Percentiles rank a stretch among this genome's conserved stretches.
Evolutionary conservation across 2,797 vertebrate genomes (phyloP).

Genomic region (Aplochiton taeniatus): DNA sequence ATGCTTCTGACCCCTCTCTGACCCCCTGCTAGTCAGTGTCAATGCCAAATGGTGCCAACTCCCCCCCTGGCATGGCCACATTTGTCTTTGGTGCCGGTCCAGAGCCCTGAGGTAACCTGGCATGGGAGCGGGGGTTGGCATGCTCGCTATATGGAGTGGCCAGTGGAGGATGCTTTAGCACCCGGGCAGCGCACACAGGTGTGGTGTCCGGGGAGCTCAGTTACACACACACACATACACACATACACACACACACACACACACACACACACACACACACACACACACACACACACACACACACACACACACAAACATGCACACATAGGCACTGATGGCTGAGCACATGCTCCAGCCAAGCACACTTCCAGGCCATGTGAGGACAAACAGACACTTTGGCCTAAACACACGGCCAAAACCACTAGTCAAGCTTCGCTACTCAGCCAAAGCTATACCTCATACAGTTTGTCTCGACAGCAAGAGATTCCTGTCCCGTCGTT

Average conservation of each 20-base stretch:
- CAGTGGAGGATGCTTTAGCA: background rate
- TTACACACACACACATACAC: constrained; percentile 26
- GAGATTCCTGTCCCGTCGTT: constrained; percentile 41
- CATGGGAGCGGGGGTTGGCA: constrained; percentile 30
- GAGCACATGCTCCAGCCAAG: constrained; percentile 42
- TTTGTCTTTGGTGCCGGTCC: constrained; percentile 54
- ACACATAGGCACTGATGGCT: background rate
- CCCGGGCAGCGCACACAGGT: constrained; percentile 38
- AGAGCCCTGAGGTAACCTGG: constrained; percentile 64
- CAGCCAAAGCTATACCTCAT: constrained; percentile 55
- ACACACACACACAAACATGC: too few relatives aligned
- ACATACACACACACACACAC: background rate
- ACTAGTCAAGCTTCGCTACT: constrained; percentile 29
- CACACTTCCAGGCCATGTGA: constrained; percentile 52
- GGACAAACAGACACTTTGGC: constrained; percentile 55
- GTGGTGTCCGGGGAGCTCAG: constrained; percentile 14
- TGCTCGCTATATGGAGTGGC: constrained; percentile 13
- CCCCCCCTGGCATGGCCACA: constrained; percentile 24
- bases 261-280: constrained; percentile 11
- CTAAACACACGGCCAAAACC: constrained; percentile 33
- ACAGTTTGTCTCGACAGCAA: constrained; percentile 38
- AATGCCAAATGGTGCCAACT: background rate
- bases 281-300: constrained; percentile 1
- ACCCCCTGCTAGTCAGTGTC: constrained; percentile 37
- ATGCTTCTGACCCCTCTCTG: constrained; percentile 9